Conservation (phyloP, 2,113 vertebrate species). For the Echinops telfairi region DNA sequence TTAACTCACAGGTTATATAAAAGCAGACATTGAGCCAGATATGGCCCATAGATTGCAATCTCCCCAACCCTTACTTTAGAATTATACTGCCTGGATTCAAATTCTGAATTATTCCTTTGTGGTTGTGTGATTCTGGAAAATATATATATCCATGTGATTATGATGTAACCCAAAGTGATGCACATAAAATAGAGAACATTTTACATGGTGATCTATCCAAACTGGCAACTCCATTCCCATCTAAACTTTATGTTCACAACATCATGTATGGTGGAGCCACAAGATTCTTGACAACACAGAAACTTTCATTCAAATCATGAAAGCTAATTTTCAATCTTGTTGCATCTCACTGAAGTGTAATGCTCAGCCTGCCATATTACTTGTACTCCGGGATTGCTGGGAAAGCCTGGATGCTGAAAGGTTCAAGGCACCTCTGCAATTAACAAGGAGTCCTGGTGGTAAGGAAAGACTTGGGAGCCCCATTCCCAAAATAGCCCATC, state of each 20-base stretch:
- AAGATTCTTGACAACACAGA: neutral
- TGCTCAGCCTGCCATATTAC: no score
- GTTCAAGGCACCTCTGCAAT: neutral
- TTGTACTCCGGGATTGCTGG: neutral
- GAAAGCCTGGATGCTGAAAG: fast-evolving
- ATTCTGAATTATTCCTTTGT: neutral
- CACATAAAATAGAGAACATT: fast-evolving
- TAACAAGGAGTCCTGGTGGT: neutral
- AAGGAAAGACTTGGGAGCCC: no score
- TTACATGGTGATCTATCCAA: neutral
- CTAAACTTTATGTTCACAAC: neutral
- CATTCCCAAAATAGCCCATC: no score
- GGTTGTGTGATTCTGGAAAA: neutral
- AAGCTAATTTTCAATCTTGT: neutral
- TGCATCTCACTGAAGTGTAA: neutral
- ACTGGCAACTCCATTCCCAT: neutral
- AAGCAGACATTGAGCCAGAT: neutral
- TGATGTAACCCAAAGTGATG: neutral
- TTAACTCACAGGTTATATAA: neutral
- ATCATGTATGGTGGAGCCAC: neutral
- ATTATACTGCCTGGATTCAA: neutral
- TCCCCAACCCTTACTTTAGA: neutral
- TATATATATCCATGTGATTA: neutral
- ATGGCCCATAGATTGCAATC: neutral
- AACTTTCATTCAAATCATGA: neutral